phyloP scores from a whole-genome alignment of 2,113 vertebrate species.

The Bambusicola thoracicus region DNA sequence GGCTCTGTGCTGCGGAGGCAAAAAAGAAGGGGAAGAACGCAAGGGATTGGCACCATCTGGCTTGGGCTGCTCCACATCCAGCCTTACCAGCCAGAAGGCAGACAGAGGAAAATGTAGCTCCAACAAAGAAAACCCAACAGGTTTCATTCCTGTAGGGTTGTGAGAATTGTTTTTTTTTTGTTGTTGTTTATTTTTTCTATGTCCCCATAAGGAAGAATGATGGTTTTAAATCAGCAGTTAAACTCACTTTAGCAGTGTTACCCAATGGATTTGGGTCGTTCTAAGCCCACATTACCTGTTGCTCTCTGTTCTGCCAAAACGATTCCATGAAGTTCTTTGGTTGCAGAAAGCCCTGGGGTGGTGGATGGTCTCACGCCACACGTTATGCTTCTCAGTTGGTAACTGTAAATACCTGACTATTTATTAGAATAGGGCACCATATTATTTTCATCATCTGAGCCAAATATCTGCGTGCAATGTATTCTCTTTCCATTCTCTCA shows the following conservation, averaged over 20 bases:
- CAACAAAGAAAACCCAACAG: neutral
- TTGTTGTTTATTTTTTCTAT: too few relatives aligned
- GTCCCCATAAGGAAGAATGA: neutral
- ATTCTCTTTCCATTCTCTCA: slow-evolving; percentile 59
- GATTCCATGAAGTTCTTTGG: slow-evolving; percentile 30
- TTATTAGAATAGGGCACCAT: slow-evolving; percentile 79
- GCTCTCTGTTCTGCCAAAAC: slow-evolving; percentile 28
- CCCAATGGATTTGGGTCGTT: slow-evolving; percentile 2
- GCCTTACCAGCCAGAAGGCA: neutral
- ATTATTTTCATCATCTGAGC: slow-evolving; percentile 80
- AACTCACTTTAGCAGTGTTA: neutral
- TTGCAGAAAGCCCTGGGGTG: slow-evolving; percentile 55
- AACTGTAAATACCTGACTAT: slow-evolving; percentile 81
- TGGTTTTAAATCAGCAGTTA: neutral
- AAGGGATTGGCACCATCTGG: neutral
- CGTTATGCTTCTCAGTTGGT: neutral
- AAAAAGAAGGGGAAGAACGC: neutral
- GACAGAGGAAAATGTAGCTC: neutral
- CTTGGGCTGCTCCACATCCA: slow-evolving; percentile 4
- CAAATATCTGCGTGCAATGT: slow-evolving; percentile 83
- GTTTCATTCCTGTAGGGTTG: slow-evolving; percentile 23
- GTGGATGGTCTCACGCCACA: neutral
- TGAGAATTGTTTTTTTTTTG: neutral
- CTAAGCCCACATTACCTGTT: neutral
- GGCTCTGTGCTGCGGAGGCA: neutral